These are phyloP conservation scores for Merodon equestris DNA, from an alignment of 2,888 invertebrate species.

Conservation along the genomic window DNA sequence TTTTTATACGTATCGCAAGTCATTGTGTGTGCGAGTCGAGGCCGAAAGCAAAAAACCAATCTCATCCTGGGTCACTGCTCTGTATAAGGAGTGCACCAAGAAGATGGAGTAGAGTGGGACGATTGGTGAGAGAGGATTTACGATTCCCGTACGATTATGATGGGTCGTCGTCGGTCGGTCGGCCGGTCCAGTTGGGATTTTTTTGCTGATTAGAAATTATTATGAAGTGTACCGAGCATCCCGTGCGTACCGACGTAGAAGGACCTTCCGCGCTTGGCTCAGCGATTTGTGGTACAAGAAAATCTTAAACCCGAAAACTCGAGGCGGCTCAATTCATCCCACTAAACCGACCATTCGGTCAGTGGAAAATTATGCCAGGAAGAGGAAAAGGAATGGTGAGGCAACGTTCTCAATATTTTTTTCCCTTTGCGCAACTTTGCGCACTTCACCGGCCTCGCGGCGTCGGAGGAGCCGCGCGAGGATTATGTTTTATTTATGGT, in stretches of 20 bases:
- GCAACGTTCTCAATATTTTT: constrained; percentile 51
- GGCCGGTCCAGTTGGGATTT: too few species aligned
- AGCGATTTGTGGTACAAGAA: constrained; percentile 64
- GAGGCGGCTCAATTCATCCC: constrained; percentile 44
- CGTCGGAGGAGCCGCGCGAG: constrained; percentile 71
- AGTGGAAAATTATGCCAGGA: constrained; percentile 63
- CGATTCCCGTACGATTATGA: constrained; percentile 62
- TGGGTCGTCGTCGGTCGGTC: constrained; percentile 38
- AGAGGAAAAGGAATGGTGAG: constrained; percentile 43
- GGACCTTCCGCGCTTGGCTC: constrained; percentile 13
- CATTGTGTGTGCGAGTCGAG: neutral
- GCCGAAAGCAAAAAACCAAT: constrained; percentile 17
- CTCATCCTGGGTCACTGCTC: constrained; percentile 51
- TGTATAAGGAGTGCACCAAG: neutral
- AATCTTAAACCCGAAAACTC: constrained; percentile 34
- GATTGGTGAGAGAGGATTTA: constrained; percentile 50
- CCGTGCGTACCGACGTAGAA: too few species aligned
- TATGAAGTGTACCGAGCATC: constrained; percentile 58
- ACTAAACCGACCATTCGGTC: constrained; percentile 26
- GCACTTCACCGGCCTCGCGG: constrained; percentile 14
- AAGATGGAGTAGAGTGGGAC: too few species aligned
- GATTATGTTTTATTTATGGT: constrained; percentile 80
- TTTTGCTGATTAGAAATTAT: constrained; percentile 69
- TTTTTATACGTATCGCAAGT: neutral
- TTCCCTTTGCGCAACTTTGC: constrained; percentile 17